Evolutionary conservation across 2,888 invertebrate species (phyloP), one percentile per base, ranked within the genome.

Genomic region (Oligia strigilis): DNA sequence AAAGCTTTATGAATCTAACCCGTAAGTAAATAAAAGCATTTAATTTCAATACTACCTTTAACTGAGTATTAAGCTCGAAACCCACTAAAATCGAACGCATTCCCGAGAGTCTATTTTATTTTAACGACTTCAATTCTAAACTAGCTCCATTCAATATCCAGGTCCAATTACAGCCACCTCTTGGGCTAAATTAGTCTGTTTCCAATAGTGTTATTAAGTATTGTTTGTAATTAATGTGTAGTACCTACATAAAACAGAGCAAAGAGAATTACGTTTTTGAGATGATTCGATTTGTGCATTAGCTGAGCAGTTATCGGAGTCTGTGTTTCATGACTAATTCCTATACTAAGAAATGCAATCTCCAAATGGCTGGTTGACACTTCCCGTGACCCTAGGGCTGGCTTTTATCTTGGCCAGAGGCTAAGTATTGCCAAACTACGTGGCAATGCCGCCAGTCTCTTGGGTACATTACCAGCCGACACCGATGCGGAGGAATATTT

Each of bases 61-160:
- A 65, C 40, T 65, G 29, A n/a, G 8, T 14, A 58, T 17, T 49
- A 3, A 43, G 49, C 58, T 60, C 52, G 19, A 58, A 40, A 49
- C 67, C 55, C n/a, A 64, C 14, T 77, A 23, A 76, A 78, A 76
- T 65, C 14, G 69, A 62, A n/a, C 49, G 17, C 40, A 64, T 40
- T 46, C 49, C 75, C 4, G 8, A 8, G 66, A 4, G 77, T 19
- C 75, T 43, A 75, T 80, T 86, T 88, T 81, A 86, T 81, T 86
- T 84, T 84, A 64, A 85, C 76, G 64, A 82, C 36, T 67, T 70
- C 81, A 73, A 74, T 85, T 77, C 62, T 77, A 77, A 80, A 73
- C 71, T 66, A 72, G 66, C 77, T 80, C 49, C 64, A 87, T 88
- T 87, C 82, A 88, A 88, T 86, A 75, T 70, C 69, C 64, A 76